Base-by-base conservation (phyloP, 2,113 vertebrate species). In the Onychostoma macrolepis region DNA sequence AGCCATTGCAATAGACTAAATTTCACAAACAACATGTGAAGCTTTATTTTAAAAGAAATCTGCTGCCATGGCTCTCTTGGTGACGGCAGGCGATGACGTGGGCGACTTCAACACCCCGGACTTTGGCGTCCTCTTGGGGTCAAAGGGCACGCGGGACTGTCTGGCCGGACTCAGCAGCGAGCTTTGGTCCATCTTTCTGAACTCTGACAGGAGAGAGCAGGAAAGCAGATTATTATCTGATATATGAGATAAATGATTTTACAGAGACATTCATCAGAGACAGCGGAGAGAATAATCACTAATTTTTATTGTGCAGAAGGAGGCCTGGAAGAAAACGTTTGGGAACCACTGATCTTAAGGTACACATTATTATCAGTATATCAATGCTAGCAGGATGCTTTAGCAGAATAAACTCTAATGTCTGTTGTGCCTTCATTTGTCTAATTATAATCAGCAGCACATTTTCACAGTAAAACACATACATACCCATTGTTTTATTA, bases 131-230 rank as follows among this genome's bases (percentile, higher is more conserved):
- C 97, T 97, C 50, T 95, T 84, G 1, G 98, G 98, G 93, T 99
- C 97, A 91, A 99, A 99, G 75, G 98, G 95, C 81, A 99, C 96
- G 6, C 96, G 95, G 9, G 96, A 96, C 0, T 94, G 93, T 21
- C 97, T 97, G 0, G 94, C 94, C 1, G 98, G 97, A 89, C 97
- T 99, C 81, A 99, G 94, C 74, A 97, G 90, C 80, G 98, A 94
- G 86, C 97, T 99, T 90, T 95, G 96, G 90, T 99, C 98, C 0
- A 93, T 96, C 92, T 97, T 98, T 92, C 90, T 97, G 87, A 99
- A 99, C 86, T 99, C 98, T 99, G 95, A 86, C 53, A 88, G 50
- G 53, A 58, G 56, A 58, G 21, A 9, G 56, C 53, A n/a, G 56
- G 56, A 58, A 24, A 58, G 56, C 56, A 9, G 19, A 24, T 58